phyloP scores from a whole-genome alignment of 2,888 invertebrate species.

The Psylliodes chrysocephalus region DNA sequence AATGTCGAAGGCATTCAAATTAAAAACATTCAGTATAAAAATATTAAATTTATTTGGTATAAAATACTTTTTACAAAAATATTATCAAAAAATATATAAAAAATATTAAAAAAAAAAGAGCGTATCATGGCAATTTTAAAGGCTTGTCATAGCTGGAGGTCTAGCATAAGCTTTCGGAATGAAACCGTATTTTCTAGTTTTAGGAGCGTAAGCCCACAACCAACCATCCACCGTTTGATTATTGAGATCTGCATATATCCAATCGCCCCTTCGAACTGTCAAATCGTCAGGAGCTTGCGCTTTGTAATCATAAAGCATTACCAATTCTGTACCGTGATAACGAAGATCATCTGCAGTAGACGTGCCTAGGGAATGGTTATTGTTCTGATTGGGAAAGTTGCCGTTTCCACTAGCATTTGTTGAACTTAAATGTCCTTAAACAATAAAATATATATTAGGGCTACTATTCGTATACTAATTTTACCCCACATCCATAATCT shows the following conservation, averaged over 20 bases:
- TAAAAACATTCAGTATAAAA: conserved; percentile 20
- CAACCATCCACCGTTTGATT: conserved; percentile 95
- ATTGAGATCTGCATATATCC: conserved; percentile 93
- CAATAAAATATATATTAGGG: no score
- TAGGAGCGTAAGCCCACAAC: conserved; percentile 95
- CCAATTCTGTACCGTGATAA: conserved; percentile 89
- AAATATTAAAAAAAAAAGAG: conserved; percentile 32
- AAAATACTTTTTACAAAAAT: conserved; percentile 50
- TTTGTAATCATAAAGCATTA: conserved; percentile 95
- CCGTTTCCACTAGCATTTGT: conserved; percentile 52
- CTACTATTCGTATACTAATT: no score
- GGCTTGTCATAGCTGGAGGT: conserved; percentile 90
- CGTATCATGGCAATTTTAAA: conserved; percentile 56
- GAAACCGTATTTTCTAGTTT: conserved; percentile 91
- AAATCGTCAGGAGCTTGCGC: conserved; percentile 94
- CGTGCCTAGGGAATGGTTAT: conserved; percentile 55
- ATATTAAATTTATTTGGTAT: conserved; percentile 46
- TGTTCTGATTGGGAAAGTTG: conserved; percentile 54
- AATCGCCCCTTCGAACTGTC: conserved; percentile 89
- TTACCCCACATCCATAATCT: no score
- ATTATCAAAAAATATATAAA: no score
- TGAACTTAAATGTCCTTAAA: conserved; percentile 64
- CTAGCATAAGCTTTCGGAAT: conserved; percentile 95
- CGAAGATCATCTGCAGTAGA: conserved; percentile 72
- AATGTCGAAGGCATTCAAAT: no score